Conservation (phyloP, 2,797 vertebrate species). For the Eremophila alpestris region DNA sequence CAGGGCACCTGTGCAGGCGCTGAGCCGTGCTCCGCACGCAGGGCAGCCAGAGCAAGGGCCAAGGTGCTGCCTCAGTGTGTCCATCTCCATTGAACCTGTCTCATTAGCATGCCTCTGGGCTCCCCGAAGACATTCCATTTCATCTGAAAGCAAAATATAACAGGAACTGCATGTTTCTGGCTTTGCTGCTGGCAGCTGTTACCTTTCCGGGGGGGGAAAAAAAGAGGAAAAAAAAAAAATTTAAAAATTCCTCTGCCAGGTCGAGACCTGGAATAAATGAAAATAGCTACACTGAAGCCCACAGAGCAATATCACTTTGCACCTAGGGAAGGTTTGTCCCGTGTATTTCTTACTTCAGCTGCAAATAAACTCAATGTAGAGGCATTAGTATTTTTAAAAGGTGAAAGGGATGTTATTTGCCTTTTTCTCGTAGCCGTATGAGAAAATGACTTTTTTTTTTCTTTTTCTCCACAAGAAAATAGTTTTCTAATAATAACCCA, state of each 20-base stretch:
- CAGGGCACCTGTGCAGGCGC: conserved; percentile 11
- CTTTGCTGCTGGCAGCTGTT: conserved; percentile 70
- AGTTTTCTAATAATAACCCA: conserved; percentile 48
- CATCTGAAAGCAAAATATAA: conserved; percentile 64
- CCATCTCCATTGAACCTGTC: conserved; percentile 63
- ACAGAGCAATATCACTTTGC: conserved; percentile 18
- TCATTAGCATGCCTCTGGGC: conserved; percentile 49
- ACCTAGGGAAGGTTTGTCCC: conserved; percentile 21
- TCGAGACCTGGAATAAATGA: conserved; percentile 34
- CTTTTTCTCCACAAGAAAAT: background rate
- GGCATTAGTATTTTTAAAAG: conserved; percentile 56
- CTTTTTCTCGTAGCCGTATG: conserved; percentile 3
- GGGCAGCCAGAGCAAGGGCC: conserved; percentile 41
- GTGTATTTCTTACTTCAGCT: background rate
- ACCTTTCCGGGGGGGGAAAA: conserved; percentile 6
- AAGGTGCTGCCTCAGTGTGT: conserved; percentile 50
- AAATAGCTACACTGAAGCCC: conserved; percentile 7
- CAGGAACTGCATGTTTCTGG: conserved; percentile 70
- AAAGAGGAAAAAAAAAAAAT: background rate
- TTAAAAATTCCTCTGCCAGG: background rate
- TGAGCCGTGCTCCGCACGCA: background rate
- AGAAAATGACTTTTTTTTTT: background rate
- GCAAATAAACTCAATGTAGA: conserved; percentile 36
- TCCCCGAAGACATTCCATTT: conserved; percentile 55
- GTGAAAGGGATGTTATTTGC: conserved; percentile 26